Evolutionary conservation across 2,888 invertebrate genomes (phyloP).

Genomic region (Cataglyphis albicans): DNA sequence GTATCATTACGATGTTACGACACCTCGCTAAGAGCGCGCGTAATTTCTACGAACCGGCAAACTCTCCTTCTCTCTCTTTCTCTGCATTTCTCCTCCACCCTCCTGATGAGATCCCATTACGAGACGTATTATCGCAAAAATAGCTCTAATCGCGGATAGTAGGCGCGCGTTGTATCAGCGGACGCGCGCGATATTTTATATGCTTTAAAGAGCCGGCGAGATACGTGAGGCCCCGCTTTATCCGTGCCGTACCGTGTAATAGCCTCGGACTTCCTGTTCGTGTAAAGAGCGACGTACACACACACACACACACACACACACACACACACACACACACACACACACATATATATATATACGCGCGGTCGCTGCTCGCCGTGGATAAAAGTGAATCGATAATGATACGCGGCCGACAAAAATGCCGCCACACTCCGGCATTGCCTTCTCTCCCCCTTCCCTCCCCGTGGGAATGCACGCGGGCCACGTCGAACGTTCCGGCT

Average conservation of each 20-base stretch:
- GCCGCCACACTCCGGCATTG: constrained; percentile 68
- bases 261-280: constrained; percentile 75
- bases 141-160: constrained; percentile 70
- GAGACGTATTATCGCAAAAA: constrained; percentile 73
- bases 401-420: constrained; percentile 82
- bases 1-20: constrained; percentile 6
- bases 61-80: constrained; percentile 1
- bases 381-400: constrained; percentile 82
- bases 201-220: constrained; percentile 51
- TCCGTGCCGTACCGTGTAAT: constrained; percentile 71
- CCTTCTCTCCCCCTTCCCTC: constrained; percentile 33
- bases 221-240: constrained; percentile 65
- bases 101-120: constrained; percentile 24
- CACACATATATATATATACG: background rate
- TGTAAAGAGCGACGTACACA: constrained; percentile 66
- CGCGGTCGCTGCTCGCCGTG: constrained; percentile 66
- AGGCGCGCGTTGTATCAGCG: constrained; percentile 44
- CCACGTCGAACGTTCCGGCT: constrained; percentile 80
- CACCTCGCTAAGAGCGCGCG: background rate
- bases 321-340: background rate
- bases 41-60: background rate
- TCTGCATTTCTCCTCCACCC: background rate
- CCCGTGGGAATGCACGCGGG: constrained; percentile 79
- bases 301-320: background rate
- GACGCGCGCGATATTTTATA: constrained; percentile 45